These are phyloP conservation scores for Leptopilina drosophilae DNA, from an alignment of 2,888 invertebrate genomes.

Conservation along the genomic window DNA sequence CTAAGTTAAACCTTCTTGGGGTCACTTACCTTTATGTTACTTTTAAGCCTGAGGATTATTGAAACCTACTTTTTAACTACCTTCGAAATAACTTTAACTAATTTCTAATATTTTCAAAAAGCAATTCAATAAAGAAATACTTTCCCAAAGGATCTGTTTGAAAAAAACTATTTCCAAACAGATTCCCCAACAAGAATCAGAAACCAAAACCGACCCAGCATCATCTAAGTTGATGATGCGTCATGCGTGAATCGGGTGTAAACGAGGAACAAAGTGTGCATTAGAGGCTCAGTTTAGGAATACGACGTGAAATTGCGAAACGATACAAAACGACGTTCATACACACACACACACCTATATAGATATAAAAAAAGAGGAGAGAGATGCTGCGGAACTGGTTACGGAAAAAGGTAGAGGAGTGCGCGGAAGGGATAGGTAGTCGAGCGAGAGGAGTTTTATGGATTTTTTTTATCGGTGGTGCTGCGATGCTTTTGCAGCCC, in stretches of 20 bases:
- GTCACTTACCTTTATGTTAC: too few relatives aligned
- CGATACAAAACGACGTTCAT: conserved; percentile 39
- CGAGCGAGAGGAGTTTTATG: conserved; percentile 70
- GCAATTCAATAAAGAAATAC: too few relatives aligned
- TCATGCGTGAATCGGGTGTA: conserved; percentile 51
- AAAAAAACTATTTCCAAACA: too few relatives aligned
- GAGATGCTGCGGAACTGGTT: conserved; percentile 38
- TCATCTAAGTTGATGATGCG: conserved; percentile 18
- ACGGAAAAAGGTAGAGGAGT: conserved; percentile 40
- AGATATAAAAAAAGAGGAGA: too few relatives aligned
- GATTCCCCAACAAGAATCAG: too few relatives aligned
- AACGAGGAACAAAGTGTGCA: conserved; percentile 54
- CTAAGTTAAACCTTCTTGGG: too few relatives aligned
- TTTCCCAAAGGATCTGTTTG: too few relatives aligned
- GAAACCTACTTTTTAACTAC: too few relatives aligned
- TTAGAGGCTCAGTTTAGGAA: conserved; percentile 53
- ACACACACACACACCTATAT: conserved; percentile 32
- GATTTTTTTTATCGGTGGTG: conserved; percentile 72
- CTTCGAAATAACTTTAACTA: too few relatives aligned
- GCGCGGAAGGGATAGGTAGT: conserved; percentile 47
- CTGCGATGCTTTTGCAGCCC: conserved; percentile 52
- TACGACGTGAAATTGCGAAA: conserved; percentile 52
- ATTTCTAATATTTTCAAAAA: too few relatives aligned
- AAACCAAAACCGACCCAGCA: not conserved
- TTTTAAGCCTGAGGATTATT: too few relatives aligned